Evolutionary conservation across 92 coral and sea anemone species (phyloP).

Genomic region (Zoanthus gigantus): DNA sequence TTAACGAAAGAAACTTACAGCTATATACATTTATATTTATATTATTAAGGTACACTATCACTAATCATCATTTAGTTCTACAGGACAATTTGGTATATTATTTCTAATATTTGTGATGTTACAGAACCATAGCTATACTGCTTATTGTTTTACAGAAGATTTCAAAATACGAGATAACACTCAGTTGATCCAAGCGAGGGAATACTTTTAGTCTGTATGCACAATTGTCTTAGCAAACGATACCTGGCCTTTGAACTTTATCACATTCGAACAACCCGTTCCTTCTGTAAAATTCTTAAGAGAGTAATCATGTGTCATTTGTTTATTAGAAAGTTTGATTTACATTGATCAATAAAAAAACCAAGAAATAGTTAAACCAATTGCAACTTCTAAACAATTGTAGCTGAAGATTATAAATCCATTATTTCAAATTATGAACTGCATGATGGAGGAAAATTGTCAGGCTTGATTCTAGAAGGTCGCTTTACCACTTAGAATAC

Average conservation of each 20-base stretch:
- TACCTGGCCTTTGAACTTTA: slow-evolving; percentile 46
- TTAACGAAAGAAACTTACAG: slow-evolving; percentile 30
- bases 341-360: neutral
- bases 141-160: slow-evolving; percentile 3
- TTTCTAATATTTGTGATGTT: neutral
- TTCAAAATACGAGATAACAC: neutral
- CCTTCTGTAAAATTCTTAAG: neutral
- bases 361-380: neutral
- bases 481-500: slow-evolving; percentile 31
- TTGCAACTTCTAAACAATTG: neutral
- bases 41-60: neutral
- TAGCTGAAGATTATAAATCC: neutral
- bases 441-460: neutral
- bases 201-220: neutral
- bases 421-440: slow-evolving; percentile 14
- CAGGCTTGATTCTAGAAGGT: neutral
- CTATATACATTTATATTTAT: slow-evolving; percentile 14
- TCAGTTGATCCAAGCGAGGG: neutral
- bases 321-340: neutral
- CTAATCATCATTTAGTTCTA: neutral
- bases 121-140: neutral
- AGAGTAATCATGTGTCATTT: neutral
- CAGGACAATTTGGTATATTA: neutral
- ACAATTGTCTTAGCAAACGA: neutral
- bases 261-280: neutral